These are phyloP conservation scores for Microcebus griseorufus DNA, from an alignment of 2,113 vertebrate genomes.

Conservation along the genomic window DNA sequence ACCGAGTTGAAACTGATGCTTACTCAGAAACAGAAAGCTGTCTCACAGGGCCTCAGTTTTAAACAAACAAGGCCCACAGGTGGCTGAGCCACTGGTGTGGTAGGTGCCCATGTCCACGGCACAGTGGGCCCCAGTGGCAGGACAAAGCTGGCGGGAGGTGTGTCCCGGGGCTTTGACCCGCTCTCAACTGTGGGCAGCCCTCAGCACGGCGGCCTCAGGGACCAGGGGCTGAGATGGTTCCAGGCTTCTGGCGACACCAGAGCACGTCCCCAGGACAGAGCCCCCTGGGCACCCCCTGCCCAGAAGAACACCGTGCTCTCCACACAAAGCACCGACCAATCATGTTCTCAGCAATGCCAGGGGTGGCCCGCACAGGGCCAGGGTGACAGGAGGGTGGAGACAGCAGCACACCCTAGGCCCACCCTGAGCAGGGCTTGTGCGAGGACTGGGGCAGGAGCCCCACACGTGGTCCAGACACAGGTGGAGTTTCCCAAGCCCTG, in stretches of 20 bases:
- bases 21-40: background rate
- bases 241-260: background rate
- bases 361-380: background rate
- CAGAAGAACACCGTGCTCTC: fast-evolving
- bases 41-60: background rate
- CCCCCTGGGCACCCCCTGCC: background rate
- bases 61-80: background rate
- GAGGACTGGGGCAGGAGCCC: background rate
- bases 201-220: background rate
- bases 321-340: background rate
- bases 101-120: background rate
- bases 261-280: background rate
- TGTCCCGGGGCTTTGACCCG: fast-evolving
- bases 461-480: background rate
- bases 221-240: background rate
- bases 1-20: fast-evolving
- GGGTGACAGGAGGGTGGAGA: background rate
- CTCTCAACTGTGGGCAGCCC: background rate
- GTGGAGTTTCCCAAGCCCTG: background rate
- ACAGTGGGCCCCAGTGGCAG: background rate
- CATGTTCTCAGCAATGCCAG: background rate
- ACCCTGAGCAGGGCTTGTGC: fast-evolving
- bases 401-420: background rate
- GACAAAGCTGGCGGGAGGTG: background rate
- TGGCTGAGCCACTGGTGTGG: background rate